Conservation (phyloP, 2,113 vertebrate species). For the Cebus imitator region DNA sequence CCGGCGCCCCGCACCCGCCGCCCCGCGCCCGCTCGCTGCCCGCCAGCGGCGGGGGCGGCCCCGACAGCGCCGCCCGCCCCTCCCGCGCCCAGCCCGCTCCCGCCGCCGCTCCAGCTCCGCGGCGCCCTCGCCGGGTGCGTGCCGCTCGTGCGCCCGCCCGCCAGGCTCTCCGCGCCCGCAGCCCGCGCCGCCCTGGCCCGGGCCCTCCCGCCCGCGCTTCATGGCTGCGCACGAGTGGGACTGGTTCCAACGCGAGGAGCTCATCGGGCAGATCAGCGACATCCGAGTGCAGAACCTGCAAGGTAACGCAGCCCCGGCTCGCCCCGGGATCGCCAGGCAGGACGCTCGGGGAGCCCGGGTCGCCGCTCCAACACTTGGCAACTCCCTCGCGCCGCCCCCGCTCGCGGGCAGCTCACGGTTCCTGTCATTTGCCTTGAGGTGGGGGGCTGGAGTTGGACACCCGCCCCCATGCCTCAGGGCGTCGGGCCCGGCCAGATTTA, state of each 20-base stretch:
- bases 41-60: constrained; percentile 60
- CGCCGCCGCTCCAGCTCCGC: constrained; percentile 21
- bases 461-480: not conserved
- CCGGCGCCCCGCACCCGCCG: constrained; percentile 48
- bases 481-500: not conserved
- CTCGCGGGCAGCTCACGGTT: rapidly evolving
- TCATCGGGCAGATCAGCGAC: constrained; percentile 97
- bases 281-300: constrained; percentile 96
- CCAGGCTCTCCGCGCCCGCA: constrained; percentile 27
- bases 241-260: constrained; percentile 96
- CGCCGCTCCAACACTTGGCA: not conserved
- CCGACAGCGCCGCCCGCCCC: not conserved
- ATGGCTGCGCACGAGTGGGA: constrained; percentile 94
- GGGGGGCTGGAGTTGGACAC: not conserved
- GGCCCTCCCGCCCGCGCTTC: constrained; percentile 60
- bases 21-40: constrained; percentile 44
- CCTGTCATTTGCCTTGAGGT: not conserved
- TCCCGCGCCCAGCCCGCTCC: constrained; percentile 29
- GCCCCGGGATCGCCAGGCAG: not conserved
- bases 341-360: not conserved
- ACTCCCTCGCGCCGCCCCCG: not conserved
- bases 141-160: constrained; percentile 50
- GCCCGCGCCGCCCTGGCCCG: constrained; percentile 30
- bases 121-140: constrained; percentile 62
- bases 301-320: constrained; percentile 83